Evolutionary conservation across 1,140 invertebrate species (phyloP).

Genomic region (Homalodisca vitripennis): DNA sequence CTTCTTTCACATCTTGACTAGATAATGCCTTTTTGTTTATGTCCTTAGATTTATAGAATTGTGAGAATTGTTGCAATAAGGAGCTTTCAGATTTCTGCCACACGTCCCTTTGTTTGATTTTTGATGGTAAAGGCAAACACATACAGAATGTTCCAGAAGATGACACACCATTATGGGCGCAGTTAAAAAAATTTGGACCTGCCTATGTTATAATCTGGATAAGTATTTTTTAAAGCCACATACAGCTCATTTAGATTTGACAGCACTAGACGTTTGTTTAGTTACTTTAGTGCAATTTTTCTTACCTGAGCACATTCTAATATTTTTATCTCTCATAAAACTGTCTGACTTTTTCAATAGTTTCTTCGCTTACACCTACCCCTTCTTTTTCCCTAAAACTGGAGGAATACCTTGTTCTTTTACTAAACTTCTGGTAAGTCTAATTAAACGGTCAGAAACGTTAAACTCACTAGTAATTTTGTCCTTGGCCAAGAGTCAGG

Average conservation of each 20-base stretch:
- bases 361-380: conserved; percentile 19
- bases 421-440: conserved; percentile 29
- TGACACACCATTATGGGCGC: conserved; percentile 31
- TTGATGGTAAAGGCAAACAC: no score
- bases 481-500: conserved; percentile 21
- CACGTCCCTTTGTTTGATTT: no score
- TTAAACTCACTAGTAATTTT: conserved; percentile 26
- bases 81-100: no score
- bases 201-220: conserved; percentile 25
- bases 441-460: conserved; percentile 21
- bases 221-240: conserved; percentile 25
- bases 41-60: no score
- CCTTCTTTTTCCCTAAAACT: conserved; percentile 18
- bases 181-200: conserved; percentile 33
- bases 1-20: no score
- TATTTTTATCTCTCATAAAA: conserved; percentile 32
- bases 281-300: conserved; percentile 13
- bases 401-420: conserved; percentile 31
- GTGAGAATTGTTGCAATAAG: no score
- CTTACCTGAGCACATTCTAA: conserved; percentile 24
- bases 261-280: conserved; percentile 26
- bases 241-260: conserved; percentile 28
- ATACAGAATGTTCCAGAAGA: no score
- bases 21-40: no score
- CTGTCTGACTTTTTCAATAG: conserved; percentile 5